Conservation (phyloP, 2,113 vertebrate species). For the Clarias batrachus region DNA sequence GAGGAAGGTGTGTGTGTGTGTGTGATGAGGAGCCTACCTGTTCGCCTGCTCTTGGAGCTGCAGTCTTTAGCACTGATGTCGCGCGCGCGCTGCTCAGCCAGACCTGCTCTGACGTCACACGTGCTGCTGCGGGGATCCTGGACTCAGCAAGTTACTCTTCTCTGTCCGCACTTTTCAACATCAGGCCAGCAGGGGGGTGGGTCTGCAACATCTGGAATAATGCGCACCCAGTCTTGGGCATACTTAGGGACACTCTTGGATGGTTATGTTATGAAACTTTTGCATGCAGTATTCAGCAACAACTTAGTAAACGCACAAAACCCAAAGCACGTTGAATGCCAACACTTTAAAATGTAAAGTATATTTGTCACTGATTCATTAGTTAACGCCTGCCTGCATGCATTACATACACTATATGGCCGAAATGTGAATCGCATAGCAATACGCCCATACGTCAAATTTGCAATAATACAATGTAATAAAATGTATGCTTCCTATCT, state of each 20-base stretch:
- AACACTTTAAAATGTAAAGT: too few relatives aligned
- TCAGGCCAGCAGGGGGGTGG: not conserved
- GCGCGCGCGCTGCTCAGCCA: slow-evolving; percentile 26
- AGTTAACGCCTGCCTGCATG: not conserved
- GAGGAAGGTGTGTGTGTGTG: not conserved
- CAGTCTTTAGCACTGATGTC: slow-evolving; percentile 16
- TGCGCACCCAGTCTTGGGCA: not conserved
- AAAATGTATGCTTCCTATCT: too few relatives aligned
- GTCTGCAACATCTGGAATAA: not conserved
- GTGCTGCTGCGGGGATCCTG: slow-evolving; percentile 22
- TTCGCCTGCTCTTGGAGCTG: slow-evolving; percentile 39
- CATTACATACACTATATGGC: not conserved
- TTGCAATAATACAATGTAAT: too few relatives aligned
- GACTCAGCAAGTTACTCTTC: slow-evolving; percentile 10
- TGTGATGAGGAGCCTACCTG: slow-evolving; percentile 34
- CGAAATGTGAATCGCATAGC: too few relatives aligned
- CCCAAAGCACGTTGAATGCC: too few relatives aligned
- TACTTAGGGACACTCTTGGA: not conserved
- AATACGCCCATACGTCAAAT: too few relatives aligned
- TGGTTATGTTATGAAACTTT: not conserved
- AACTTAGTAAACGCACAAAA: not conserved
- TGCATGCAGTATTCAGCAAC: not conserved
- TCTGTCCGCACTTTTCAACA: not conserved
- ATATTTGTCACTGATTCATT: not conserved
- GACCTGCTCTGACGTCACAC: slow-evolving; percentile 48